These are phyloP conservation scores for Ophiodon elongatus DNA, from an alignment of 2,113 vertebrate genomes.

Conservation along the genomic window DNA sequence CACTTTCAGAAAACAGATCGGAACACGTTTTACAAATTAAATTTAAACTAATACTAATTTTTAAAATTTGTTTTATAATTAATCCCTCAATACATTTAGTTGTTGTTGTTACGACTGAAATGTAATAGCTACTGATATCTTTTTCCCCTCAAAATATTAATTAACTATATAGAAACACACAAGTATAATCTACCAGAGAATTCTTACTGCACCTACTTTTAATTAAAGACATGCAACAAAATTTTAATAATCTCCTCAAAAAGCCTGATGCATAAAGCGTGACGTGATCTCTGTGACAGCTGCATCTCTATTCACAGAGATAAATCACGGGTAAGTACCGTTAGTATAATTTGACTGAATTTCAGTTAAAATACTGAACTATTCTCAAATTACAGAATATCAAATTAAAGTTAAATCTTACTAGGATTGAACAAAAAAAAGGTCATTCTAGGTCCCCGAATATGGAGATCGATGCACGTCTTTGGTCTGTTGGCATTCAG, in stretches of 20 bases:
- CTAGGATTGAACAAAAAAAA: neutral
- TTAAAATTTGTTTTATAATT: neutral
- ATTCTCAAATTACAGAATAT: neutral
- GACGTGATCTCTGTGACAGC: constrained; percentile 17
- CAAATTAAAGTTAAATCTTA: neutral
- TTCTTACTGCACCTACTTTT: constrained; percentile 1
- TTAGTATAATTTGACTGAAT: constrained; percentile 5
- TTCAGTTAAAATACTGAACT: neutral
- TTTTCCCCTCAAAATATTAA: neutral
- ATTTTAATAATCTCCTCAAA: constrained; percentile 8
- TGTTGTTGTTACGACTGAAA: neutral
- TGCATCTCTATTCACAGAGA: constrained; percentile 32
- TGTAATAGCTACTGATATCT: neutral
- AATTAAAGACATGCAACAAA: neutral
- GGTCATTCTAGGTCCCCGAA: neutral
- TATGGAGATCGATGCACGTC: neutral
- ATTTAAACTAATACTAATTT: neutral
- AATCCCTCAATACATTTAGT: neutral
- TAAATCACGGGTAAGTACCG: constrained; percentile 1
- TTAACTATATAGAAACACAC: neutral
- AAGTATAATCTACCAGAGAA: neutral
- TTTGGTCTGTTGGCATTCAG: neutral
- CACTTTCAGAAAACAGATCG: neutral
- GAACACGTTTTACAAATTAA: no score
- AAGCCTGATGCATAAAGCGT: neutral